phyloP scores from a whole-genome alignment of 2,888 invertebrate genomes.

The Arge pagana region DNA sequence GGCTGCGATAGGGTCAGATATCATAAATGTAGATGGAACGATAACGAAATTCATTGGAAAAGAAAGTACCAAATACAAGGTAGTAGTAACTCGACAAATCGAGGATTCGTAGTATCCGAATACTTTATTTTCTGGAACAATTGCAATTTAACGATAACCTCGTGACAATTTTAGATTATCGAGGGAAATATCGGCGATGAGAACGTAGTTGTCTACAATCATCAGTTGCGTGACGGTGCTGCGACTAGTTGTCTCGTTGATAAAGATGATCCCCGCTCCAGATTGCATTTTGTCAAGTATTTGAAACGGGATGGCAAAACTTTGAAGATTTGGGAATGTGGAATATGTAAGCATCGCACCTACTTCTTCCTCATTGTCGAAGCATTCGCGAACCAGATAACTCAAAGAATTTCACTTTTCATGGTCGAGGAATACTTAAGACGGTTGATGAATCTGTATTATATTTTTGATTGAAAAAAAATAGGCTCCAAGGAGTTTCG shows the following conservation, averaged over 20 bases:
- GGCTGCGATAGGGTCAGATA: conserved; percentile 40
- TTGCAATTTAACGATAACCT: no score
- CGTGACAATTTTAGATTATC: conserved; percentile 41
- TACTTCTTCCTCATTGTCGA: conserved; percentile 17
- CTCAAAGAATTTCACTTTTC: conserved; percentile 1
- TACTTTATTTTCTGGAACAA: no score
- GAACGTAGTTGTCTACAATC: conserved; percentile 35
- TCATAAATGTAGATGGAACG: conserved; percentile 38
- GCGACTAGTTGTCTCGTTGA: conserved; percentile 56
- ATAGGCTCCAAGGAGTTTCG: conserved; percentile 74
- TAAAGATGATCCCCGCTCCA: conserved; percentile 65
- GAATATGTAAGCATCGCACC: conserved; percentile 67
- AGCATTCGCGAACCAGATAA: background rate
- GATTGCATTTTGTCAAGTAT: conserved; percentile 70
- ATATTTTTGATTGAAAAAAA: background rate
- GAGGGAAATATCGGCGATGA: conserved; percentile 40
- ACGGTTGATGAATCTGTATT: background rate
- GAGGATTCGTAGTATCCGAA: no score
- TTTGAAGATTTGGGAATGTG: conserved; percentile 75
- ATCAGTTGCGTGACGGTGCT: conserved; percentile 29
- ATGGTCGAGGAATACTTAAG: background rate
- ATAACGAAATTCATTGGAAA: conserved; percentile 41
- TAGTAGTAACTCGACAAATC: no score
- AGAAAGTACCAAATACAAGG: conserved; percentile 43
- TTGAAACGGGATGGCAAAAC: conserved; percentile 70